Evolutionary conservation across 2,888 invertebrate species (phyloP).

Genomic region (Ochlodes sylvanus): DNA sequence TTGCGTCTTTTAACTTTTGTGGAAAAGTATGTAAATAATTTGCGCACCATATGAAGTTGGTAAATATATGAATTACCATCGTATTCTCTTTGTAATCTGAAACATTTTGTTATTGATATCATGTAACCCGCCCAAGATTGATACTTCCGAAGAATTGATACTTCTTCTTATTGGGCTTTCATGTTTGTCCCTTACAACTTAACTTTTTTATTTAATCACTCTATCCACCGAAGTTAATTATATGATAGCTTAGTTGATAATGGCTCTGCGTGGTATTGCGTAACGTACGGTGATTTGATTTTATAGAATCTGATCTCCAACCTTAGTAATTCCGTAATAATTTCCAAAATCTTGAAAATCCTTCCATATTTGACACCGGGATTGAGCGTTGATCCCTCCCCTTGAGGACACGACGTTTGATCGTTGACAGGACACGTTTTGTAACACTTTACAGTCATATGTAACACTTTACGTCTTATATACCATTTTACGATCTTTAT

Average conservation of each 20-base stretch:
- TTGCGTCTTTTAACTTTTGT: conserved; percentile 17
- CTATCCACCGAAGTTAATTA: no score
- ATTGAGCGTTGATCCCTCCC: conserved; percentile 47
- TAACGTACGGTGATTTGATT: no score
- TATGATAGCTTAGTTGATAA: no score
- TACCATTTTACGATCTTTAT: no score
- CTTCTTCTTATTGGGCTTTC: no score
- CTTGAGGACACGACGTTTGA: conserved; percentile 55
- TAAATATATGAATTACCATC: conserved; percentile 21
- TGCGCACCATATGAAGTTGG: conserved; percentile 6
- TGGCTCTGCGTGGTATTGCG: no score
- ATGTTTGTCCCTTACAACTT: no score
- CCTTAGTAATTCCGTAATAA: background rate
- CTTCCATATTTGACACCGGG: conserved; percentile 56
- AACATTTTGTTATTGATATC: background rate
- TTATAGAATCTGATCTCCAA: no score
- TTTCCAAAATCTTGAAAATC: background rate
- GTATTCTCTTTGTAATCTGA: background rate
- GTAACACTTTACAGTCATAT: conserved; percentile 54
- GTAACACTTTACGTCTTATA: background rate
- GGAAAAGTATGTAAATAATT: conserved; percentile 32
- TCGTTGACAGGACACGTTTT: conserved; percentile 65
- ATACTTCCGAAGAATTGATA: no score
- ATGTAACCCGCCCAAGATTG: no score
- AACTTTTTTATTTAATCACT: no score